These are phyloP conservation scores for Catharus bicknelli DNA, from an alignment of 2,113 vertebrate genomes.

Conservation along the genomic window DNA sequence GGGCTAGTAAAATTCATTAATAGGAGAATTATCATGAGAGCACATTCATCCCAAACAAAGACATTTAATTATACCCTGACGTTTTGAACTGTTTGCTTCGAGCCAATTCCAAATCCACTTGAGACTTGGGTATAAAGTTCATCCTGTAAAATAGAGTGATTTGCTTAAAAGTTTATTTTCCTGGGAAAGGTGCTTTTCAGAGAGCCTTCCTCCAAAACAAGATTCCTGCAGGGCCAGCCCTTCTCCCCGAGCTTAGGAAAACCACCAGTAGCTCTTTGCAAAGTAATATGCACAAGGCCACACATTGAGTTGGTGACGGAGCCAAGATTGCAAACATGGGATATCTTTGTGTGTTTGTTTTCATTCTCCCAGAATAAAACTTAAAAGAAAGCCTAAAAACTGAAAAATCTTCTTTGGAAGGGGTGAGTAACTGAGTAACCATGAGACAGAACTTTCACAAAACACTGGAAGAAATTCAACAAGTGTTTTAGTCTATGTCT, in stretches of 20 bases:
- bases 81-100: constrained; percentile 10
- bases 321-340: neutral
- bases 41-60: neutral
- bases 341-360: neutral
- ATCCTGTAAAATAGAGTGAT: neutral
- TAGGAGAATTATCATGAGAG: neutral
- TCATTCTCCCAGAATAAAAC: neutral
- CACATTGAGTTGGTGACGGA: neutral
- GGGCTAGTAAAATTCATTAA: constrained; percentile 21
- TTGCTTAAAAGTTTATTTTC: constrained; percentile 21
- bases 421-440: neutral
- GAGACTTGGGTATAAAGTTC: neutral
- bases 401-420: neutral
- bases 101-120: neutral
- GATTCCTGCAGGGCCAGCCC: neutral
- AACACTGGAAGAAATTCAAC: neutral
- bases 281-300: neutral
- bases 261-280: neutral
- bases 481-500: neutral
- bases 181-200: neutral
- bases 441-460: neutral
- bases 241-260: neutral
- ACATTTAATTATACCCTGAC: neutral
- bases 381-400: neutral
- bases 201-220: neutral